Conservation (phyloP, 2,888 invertebrate species). For the Kryphioiulus occultus region DNA sequence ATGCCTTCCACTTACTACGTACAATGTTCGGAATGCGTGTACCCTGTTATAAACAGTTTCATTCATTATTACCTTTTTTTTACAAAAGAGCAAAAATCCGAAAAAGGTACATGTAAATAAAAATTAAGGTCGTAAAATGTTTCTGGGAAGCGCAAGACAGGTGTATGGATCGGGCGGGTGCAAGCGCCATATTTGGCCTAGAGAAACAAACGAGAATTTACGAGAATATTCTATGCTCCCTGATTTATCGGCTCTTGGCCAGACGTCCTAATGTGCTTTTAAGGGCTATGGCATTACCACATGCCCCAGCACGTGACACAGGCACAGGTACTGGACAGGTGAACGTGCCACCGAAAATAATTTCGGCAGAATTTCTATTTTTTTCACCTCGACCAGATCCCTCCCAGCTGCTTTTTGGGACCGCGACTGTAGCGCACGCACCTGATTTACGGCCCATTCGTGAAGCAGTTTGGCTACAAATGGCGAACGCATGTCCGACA, state of each 20-base stretch:
- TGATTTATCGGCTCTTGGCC: neutral
- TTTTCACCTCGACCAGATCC: no score
- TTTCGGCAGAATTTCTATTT: neutral
- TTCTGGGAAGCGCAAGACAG: neutral
- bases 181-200: neutral
- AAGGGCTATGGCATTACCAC: neutral
- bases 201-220: neutral
- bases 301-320: neutral
- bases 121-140: neutral
- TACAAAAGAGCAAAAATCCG: neutral
- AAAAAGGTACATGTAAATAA: neutral
- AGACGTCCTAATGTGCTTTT: neutral
- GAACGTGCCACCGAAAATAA: neutral
- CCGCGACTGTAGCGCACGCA: neutral
- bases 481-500: neutral
- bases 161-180: no score
- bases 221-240: neutral
- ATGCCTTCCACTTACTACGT: no score
- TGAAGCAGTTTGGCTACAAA: neutral
- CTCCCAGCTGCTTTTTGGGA: neutral
- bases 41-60: no score
- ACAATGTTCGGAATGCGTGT: no score
- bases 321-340: neutral
- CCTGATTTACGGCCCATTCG: neutral
- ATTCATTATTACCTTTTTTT: neutral